Evolutionary conservation across 2,797 vertebrate species (phyloP).

Genomic region (Clarias fuscus): DNA sequence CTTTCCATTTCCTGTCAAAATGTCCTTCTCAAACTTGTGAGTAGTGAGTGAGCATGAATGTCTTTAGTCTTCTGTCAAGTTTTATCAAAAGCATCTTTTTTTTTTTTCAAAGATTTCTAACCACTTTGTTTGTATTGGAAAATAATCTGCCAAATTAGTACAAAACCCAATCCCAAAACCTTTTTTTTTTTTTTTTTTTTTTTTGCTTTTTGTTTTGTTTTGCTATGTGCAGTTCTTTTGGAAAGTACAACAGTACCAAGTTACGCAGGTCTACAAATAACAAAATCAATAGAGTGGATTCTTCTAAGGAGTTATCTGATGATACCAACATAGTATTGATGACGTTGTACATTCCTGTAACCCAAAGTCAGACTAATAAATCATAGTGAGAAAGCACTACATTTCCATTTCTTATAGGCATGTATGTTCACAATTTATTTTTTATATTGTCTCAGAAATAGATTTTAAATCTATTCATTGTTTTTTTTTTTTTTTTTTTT

Average conservation of each 20-base stretch:
- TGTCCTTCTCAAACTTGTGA: constrained; percentile 5
- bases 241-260: neutral
- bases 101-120: neutral
- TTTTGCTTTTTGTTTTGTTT: neutral
- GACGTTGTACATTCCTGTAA: neutral
- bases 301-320: neutral
- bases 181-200: neutral
- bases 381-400: neutral
- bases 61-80: neutral
- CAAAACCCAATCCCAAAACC: neutral
- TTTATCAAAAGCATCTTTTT: neutral
- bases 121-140: neutral
- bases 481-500: neutral
- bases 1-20: constrained; percentile 25
- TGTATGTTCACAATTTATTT: neutral
- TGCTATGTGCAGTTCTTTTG: neutral
- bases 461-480: neutral
- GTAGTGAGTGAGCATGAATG: neutral
- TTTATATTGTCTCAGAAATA: neutral
- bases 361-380: neutral
- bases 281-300: neutral
- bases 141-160: neutral
- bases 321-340: neutral
- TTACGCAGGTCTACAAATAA: neutral
- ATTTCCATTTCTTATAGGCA: neutral